Conservation (phyloP, 2,113 vertebrate species). For the Ariopsis seemanni region DNA sequence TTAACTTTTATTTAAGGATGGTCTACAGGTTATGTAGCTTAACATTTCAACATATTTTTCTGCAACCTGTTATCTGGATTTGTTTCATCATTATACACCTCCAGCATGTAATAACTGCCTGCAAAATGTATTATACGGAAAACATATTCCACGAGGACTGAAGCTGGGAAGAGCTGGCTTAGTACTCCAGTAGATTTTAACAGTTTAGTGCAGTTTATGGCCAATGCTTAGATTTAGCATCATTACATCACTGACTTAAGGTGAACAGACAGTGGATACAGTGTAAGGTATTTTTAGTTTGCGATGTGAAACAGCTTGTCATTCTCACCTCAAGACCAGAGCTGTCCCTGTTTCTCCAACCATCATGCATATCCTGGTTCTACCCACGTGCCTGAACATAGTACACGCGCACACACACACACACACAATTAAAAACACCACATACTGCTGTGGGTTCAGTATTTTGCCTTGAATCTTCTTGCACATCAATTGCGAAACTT, state of each 20-base stretch:
- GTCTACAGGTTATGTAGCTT: too few relatives aligned
- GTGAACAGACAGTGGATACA: not conserved
- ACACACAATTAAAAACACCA: too few relatives aligned
- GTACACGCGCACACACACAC: not conserved
- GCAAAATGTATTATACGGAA: not conserved
- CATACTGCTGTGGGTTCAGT: too few relatives aligned
- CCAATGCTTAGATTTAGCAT: not conserved
- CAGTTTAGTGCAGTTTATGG: not conserved
- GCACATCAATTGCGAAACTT: not conserved
- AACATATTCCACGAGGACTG: not conserved
- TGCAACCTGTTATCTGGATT: too few relatives aligned
- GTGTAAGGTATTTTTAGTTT: conserved; percentile 17
- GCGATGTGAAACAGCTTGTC: conserved; percentile 8
- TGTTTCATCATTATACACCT: not conserved
- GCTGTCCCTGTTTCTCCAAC: conserved; percentile 15
- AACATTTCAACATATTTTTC: too few relatives aligned
- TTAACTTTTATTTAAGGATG: too few relatives aligned
- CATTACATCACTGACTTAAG: conserved; percentile 27
- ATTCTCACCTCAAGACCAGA: conserved; percentile 12
- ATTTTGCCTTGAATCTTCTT: not conserved
- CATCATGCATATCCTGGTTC: not conserved
- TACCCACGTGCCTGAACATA: not conserved
- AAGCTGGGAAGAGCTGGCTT: not conserved
- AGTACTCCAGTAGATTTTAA: not conserved
- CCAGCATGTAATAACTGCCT: not conserved